Evolutionary conservation across 2,888 invertebrate species (phyloP).

Genomic region (Zygothrica quintamaculata): DNA sequence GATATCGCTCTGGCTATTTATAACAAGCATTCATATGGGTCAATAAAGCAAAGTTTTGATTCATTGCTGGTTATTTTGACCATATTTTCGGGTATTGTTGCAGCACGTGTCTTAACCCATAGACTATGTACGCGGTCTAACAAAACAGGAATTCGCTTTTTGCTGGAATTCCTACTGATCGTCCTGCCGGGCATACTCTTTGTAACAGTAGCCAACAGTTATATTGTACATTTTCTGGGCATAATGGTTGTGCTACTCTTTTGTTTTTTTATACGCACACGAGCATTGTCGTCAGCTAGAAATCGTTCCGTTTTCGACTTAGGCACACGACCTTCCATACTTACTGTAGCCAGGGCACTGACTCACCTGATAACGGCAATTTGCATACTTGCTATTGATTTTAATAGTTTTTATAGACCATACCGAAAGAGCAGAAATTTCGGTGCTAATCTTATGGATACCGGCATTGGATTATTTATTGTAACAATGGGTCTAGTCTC

Average conservation of each 20-base stretch:
- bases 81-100: slow-evolving; percentile 59
- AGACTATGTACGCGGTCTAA: slow-evolving; percentile 12
- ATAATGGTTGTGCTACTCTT: slow-evolving; percentile 29
- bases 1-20: background rate
- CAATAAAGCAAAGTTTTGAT: slow-evolving; percentile 58
- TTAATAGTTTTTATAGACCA: slow-evolving; percentile 92
- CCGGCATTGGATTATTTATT: slow-evolving; percentile 95
- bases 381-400: slow-evolving; percentile 97
- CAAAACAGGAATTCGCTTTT: slow-evolving; percentile 72
- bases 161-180: slow-evolving; percentile 86
- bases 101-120: slow-evolving; percentile 63
- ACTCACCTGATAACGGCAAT: slow-evolving; percentile 91
- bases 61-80: slow-evolving; percentile 70
- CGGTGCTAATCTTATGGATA: slow-evolving; percentile 97
- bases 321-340: slow-evolving; percentile 82
- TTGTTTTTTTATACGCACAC: slow-evolving; percentile 35
- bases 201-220: slow-evolving; percentile 86
- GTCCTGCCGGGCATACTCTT: slow-evolving; percentile 86
- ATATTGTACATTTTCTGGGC: slow-evolving; percentile 66
- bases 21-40: slow-evolving; percentile 61
- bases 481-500: slow-evolving; percentile 92
- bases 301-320: slow-evolving; percentile 57
- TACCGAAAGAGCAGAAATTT: slow-evolving; percentile 94
- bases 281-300: slow-evolving; percentile 36
- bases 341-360: slow-evolving; percentile 89